A percentile compares a stretch with the other conserved stretches of the same genome.
phyloP scores from a whole-genome alignment of 2,888 invertebrate species.

The Agrenia bidenticulata region DNA sequence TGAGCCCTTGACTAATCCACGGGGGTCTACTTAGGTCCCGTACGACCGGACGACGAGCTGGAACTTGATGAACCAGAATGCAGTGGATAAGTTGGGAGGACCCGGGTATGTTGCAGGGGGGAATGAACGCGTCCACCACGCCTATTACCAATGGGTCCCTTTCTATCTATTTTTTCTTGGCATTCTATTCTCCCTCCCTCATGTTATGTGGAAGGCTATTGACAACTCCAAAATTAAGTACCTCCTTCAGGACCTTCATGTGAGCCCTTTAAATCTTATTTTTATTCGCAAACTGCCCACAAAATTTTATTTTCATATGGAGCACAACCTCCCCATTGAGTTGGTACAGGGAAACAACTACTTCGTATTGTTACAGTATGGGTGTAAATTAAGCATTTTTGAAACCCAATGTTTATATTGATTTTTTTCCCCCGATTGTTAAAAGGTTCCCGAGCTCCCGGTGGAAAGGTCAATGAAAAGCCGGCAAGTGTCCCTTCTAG shows the following conservation, averaged over 20 bases:
- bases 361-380: too few relatives aligned
- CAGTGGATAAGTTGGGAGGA: constrained; percentile 26
- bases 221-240: constrained; percentile 53
- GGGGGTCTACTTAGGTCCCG: too few relatives aligned
- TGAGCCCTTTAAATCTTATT: constrained; percentile 13
- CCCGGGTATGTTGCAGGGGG: constrained; percentile 41
- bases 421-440: neutral
- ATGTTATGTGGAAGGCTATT: constrained; percentile 55
- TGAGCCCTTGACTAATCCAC: too few relatives aligned
- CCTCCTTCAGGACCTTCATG: constrained; percentile 38
- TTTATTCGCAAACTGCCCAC: neutral
- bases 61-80: constrained; percentile 1
- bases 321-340: neutral
- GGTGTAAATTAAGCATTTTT: too few relatives aligned
- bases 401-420: too few relatives aligned
- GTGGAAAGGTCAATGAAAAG: constrained; percentile 27
- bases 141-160: constrained; percentile 48
- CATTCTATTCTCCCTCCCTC: constrained; percentile 54
- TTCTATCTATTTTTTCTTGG: constrained; percentile 55
- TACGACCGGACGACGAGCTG: constrained; percentile 23
- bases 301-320: neutral
- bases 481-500: constrained; percentile 27
- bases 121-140: constrained; percentile 42
- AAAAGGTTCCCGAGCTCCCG: constrained; percentile 23
- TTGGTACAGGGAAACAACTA: too few relatives aligned